Conservation (phyloP, 1,140 invertebrate species). For the Drosophila nigrodunni region DNA sequence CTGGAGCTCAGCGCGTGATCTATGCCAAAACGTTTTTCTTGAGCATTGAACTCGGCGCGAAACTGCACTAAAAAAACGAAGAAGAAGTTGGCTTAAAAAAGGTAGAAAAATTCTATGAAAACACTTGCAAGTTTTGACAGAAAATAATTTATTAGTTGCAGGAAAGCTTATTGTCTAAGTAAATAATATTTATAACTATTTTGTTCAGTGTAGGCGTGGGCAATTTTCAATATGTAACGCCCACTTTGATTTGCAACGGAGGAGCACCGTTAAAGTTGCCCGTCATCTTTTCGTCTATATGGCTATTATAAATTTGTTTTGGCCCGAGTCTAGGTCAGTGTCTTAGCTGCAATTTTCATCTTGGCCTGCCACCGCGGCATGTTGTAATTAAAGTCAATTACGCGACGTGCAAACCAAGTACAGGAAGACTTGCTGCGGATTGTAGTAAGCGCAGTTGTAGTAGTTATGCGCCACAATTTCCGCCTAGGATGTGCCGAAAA, state of each 20-base stretch:
- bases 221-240: constrained; percentile 46
- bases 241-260: constrained; percentile 2
- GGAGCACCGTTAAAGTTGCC: constrained; percentile 52
- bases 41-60: constrained; percentile 42
- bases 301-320: constrained; percentile 65
- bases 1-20: constrained; percentile 46
- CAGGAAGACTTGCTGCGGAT: constrained; percentile 38
- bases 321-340: constrained; percentile 77
- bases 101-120: not conserved
- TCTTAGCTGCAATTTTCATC: constrained; percentile 74
- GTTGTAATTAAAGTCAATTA: constrained; percentile 77
- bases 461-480: constrained; percentile 65
- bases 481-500: constrained; percentile 74
- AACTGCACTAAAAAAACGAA: not conserved
- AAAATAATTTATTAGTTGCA: too few species aligned
- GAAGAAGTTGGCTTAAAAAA: not conserved
- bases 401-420: constrained; percentile 34
- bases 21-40: constrained; percentile 41
- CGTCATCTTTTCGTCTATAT: constrained; percentile 24
- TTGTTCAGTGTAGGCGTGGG: constrained; percentile 11
- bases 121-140: not conserved
- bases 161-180: too few species aligned
- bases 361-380: constrained; percentile 41
- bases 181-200: not conserved
- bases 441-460: constrained; percentile 6